Evolutionary conservation across 2,888 invertebrate species (phyloP).

Genomic region (Hyles lineata): DNA sequence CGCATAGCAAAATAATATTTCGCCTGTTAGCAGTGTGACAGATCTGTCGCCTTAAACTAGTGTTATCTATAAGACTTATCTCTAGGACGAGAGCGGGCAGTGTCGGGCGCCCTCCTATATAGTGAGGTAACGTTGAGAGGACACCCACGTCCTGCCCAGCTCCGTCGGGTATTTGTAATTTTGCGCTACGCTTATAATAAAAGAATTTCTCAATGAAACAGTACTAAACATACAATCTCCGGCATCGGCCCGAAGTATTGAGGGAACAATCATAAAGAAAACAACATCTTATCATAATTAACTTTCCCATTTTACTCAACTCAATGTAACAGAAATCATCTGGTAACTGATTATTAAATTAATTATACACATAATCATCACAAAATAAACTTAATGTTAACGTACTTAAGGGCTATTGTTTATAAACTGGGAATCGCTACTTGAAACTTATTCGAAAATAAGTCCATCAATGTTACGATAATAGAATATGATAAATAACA

Average conservation of each 20-base stretch:
- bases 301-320: conserved; percentile 80
- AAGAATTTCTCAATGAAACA: conserved; percentile 57
- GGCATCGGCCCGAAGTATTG: conserved; percentile 55
- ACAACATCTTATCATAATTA: conserved; percentile 77
- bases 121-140: conserved; percentile 36
- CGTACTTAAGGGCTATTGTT: conserved; percentile 65
- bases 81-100: conserved; percentile 47
- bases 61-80: conserved; percentile 73
- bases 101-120: conserved; percentile 33
- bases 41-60: conserved; percentile 78
- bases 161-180: conserved; percentile 55
- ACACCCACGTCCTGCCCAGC: conserved; percentile 27
- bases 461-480: conserved; percentile 77
- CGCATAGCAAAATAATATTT: conserved; percentile 66
- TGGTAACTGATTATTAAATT: conserved; percentile 82
- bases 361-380: conserved; percentile 79
- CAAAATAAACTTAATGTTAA: conserved; percentile 69
- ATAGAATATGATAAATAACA: conserved; percentile 83
- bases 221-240: conserved; percentile 52
- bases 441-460: conserved; percentile 78
- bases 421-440: conserved; percentile 77
- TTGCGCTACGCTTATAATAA: conserved; percentile 70
- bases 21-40: conserved; percentile 75
- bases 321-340: conserved; percentile 78
- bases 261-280: conserved; percentile 75